These are phyloP conservation scores for Monopterus albus DNA, from an alignment of 2,113 vertebrate genomes.

Conservation along the genomic window DNA sequence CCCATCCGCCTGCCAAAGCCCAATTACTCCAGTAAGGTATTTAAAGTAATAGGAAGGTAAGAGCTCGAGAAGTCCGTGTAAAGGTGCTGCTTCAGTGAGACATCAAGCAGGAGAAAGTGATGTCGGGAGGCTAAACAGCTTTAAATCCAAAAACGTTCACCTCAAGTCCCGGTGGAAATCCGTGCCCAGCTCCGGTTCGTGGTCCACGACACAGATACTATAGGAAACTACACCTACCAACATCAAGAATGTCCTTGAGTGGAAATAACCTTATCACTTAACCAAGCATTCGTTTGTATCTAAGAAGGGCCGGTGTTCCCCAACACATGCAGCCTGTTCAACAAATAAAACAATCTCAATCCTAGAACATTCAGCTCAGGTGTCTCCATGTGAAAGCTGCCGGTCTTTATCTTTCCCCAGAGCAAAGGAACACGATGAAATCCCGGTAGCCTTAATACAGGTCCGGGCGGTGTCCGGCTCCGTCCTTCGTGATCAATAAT, in stretches of 20 bases:
- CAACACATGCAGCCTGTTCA: background rate
- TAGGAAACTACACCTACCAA: constrained; percentile 24
- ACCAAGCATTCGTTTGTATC: background rate
- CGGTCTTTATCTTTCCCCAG: background rate
- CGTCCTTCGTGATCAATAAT: background rate
- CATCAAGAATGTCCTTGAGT: constrained; percentile 28
- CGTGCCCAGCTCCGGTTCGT: background rate
- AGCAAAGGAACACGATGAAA: background rate
- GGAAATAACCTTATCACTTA: constrained; percentile 1
- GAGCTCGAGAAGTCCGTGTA: background rate
- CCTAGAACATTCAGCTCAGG: constrained; percentile 16
- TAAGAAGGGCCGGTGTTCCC: background rate
- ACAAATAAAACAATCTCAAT: background rate
- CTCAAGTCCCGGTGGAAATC: constrained; percentile 2
- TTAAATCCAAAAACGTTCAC: constrained; percentile 13
- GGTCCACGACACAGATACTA: background rate
- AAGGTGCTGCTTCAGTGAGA: background rate
- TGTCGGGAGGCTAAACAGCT: constrained; percentile 1
- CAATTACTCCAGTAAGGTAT: background rate
- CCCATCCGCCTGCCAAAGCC: background rate
- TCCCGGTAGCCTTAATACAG: background rate
- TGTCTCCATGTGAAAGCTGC: background rate
- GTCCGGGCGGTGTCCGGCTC: constrained; percentile 64
- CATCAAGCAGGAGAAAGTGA: constrained; percentile 18
- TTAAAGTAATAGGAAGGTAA: background rate